Percentiles rank a stretch among this genome's conserved stretches.
Conservation (phyloP, 2,113 vertebrate species). For the Seriola rivoliana region DNA sequence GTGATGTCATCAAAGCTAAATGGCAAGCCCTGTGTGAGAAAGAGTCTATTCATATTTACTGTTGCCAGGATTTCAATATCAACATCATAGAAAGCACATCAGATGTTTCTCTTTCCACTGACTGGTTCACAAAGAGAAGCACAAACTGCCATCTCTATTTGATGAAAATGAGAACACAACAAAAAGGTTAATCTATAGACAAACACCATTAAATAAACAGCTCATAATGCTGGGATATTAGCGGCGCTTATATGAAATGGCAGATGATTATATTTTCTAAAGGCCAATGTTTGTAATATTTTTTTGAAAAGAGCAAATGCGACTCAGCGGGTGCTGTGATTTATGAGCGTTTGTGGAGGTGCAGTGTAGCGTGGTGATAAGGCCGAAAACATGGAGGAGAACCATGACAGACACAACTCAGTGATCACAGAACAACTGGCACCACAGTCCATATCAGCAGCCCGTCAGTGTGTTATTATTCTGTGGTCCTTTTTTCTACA, state of each 20-base stretch:
- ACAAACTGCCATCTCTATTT: slow-evolving; percentile 57
- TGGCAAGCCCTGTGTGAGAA: slow-evolving; percentile 78
- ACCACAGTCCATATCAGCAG: background rate
- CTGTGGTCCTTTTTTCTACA: background rate
- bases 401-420: slow-evolving; percentile 18
- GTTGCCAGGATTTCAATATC: slow-evolving; percentile 69
- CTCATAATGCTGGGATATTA: slow-evolving; percentile 54
- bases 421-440: slow-evolving; percentile 22
- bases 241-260: slow-evolving; percentile 64
- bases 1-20: slow-evolving; percentile 79
- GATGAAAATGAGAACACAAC: slow-evolving; percentile 61
- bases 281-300: slow-evolving; percentile 82
- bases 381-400: slow-evolving; percentile 41
- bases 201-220: slow-evolving; percentile 79
- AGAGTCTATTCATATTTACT: slow-evolving; percentile 78
- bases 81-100: slow-evolving; percentile 72
- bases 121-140: slow-evolving; percentile 63
- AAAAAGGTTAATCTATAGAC: slow-evolving; percentile 82
- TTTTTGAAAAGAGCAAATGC: slow-evolving; percentile 82
- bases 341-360: slow-evolving; percentile 75
- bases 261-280: slow-evolving; percentile 80
- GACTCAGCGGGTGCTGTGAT: slow-evolving; percentile 74
- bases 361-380: slow-evolving; percentile 64
- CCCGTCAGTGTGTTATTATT: background rate
- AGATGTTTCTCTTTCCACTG: slow-evolving; percentile 66